phyloP scores from a whole-genome alignment of 2,797 vertebrate genomes.

The Cygnus olor region DNA sequence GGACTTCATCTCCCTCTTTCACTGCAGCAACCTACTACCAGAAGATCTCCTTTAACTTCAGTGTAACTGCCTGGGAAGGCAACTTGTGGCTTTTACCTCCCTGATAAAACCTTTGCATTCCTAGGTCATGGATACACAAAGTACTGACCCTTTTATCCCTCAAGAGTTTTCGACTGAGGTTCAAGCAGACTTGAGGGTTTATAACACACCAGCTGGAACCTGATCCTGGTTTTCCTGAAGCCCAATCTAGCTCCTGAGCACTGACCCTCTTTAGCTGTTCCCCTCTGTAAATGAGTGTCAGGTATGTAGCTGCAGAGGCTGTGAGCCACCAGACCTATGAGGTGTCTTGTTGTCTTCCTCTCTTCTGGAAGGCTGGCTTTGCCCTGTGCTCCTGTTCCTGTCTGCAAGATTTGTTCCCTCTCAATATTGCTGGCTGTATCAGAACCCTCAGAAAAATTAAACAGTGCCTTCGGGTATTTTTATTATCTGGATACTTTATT shows the following conservation, averaged over 20 bases:
- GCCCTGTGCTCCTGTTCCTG: background rate
- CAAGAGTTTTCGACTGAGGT: background rate
- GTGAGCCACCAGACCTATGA: background rate
- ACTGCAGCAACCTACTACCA: background rate
- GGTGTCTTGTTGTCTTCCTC: background rate
- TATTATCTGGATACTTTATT: slow-evolving; percentile 72
- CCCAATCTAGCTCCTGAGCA: background rate
- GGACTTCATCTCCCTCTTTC: background rate
- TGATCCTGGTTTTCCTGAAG: background rate
- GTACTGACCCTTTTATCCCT: background rate
- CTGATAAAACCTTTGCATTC: background rate
- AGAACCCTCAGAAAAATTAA: slow-evolving; percentile 45
- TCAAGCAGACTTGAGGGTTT: background rate
- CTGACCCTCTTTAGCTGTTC: background rate
- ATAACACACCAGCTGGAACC: background rate
- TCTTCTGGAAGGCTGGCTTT: background rate
- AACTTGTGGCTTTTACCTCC: background rate
- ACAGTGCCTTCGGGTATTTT: slow-evolving; percentile 64
- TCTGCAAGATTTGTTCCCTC: background rate
- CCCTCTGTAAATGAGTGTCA: background rate
- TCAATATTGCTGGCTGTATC: slow-evolving; percentile 9
- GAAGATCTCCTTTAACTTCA: background rate
- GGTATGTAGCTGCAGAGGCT: background rate
- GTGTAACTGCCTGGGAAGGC: background rate
- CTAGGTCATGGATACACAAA: background rate